A percentile compares a stretch with the other conserved stretches of the same genome.
These are phyloP conservation scores for Sebastes melanostomus DNA, from an alignment of 2,797 vertebrate genomes.

Conservation along the genomic window DNA sequence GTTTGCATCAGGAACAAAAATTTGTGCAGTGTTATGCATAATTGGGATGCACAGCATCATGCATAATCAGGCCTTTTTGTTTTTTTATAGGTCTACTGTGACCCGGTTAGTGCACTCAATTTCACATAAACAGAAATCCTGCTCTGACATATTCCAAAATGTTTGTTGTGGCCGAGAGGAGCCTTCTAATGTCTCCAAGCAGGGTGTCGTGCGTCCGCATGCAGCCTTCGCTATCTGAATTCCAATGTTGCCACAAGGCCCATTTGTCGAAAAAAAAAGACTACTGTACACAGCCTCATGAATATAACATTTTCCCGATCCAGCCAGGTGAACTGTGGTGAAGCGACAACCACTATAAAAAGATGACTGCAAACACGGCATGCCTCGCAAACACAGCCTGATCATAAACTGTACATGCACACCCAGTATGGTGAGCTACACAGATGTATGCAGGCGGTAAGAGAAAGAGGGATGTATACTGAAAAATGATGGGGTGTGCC, in stretches of 20 bases:
- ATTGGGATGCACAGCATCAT: conserved; percentile 45
- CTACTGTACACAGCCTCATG: conserved; percentile 66
- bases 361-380: conserved; percentile 49
- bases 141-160: conserved; percentile 65
- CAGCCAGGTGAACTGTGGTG: conserved; percentile 66
- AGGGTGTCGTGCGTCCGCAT: conserved; percentile 55
- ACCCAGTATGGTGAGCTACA: not conserved
- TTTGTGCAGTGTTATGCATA: conserved; percentile 49
- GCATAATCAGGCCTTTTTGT: conserved; percentile 49
- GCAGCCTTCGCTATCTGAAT: conserved; percentile 60
- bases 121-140: conserved; percentile 67
- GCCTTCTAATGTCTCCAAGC: conserved; percentile 56
- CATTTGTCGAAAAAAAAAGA: conserved; percentile 59
- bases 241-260: conserved; percentile 59
- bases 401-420: conserved; percentile 49
- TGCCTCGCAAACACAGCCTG: conserved; percentile 26
- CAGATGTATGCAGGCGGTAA: not conserved
- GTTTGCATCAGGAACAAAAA: conserved; percentile 39
- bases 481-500: conserved; percentile 27
- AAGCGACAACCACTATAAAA: conserved; percentile 54
- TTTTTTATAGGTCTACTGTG: conserved; percentile 42
- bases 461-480: conserved; percentile 7
- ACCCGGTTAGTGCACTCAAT: conserved; percentile 67
- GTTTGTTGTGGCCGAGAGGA: conserved; percentile 61
- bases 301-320: conserved; percentile 74